Conservation (phyloP, 1,140 invertebrate genomes). For the Lamellibrachia luymesi region DNA sequence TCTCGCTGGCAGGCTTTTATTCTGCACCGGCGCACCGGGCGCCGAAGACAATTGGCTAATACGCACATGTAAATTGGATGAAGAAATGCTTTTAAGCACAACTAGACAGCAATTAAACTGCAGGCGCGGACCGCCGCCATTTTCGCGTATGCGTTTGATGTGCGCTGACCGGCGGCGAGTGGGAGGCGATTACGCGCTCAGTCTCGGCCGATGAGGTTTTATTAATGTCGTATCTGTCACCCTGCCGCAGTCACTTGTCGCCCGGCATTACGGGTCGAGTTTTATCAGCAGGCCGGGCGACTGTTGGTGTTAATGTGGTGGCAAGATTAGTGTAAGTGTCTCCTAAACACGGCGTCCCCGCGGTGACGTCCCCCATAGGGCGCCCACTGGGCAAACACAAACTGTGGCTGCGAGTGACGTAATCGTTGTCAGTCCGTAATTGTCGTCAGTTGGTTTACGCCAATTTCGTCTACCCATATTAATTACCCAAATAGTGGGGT, state of each 20-base stretch:
- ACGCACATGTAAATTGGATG: background rate
- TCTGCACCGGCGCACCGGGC: background rate
- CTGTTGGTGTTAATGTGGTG: background rate
- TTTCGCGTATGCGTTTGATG: background rate
- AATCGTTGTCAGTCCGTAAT: background rate
- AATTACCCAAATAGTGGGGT: no score
- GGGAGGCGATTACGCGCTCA: background rate
- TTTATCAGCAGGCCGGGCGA: background rate
- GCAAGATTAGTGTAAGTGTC: background rate
- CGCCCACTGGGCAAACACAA: background rate
- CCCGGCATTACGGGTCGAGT: background rate
- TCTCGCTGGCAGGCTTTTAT: background rate
- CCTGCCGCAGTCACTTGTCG: background rate
- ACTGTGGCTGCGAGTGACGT: no score
- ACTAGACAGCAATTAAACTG: background rate
- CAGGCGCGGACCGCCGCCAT: background rate
- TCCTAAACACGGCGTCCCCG: background rate
- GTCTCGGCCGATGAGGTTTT: background rate
- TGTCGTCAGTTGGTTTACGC: background rate
- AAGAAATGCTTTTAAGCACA: background rate
- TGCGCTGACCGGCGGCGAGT: background rate
- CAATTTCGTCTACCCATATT: no score
- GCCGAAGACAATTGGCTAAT: background rate
- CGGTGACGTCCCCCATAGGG: background rate
- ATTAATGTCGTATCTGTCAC: background rate